Conservation (phyloP, 2,797 vertebrate genomes). For the Ctenopoma multispine region DNA sequence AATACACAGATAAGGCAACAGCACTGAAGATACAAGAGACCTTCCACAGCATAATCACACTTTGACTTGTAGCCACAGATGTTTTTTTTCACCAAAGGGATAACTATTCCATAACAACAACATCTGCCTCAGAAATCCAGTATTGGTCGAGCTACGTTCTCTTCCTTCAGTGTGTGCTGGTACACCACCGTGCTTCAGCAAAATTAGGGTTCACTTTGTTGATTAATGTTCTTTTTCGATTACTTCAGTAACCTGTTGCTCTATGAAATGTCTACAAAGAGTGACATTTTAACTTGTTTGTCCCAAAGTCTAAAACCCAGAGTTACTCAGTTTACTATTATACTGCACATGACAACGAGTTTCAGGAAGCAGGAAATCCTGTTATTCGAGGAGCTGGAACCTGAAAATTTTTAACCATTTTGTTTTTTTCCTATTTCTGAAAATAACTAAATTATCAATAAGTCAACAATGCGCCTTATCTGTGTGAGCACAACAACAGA, state of each 20-base stretch:
- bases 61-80: background rate
- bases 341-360: background rate
- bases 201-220: background rate
- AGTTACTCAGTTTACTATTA: background rate
- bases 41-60: background rate
- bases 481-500: background rate
- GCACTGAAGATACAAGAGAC: constrained; percentile 11
- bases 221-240: background rate
- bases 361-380: constrained; percentile 6
- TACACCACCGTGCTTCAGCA: background rate
- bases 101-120: no score
- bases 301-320: background rate
- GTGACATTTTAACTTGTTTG: background rate
- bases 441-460: background rate
- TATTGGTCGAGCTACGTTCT: no score
- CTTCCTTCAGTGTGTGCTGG: background rate
- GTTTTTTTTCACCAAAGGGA: no score
- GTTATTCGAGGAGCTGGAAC: background rate
- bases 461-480: background rate
- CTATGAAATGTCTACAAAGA: background rate
- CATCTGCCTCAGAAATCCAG: background rate
- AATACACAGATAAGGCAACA: constrained; percentile 17
- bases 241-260: background rate
- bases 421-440: background rate
- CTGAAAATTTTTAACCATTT: background rate